Base-by-base conservation (phyloP, 1,140 invertebrate genomes). In the Triops cancriformis region DNA sequence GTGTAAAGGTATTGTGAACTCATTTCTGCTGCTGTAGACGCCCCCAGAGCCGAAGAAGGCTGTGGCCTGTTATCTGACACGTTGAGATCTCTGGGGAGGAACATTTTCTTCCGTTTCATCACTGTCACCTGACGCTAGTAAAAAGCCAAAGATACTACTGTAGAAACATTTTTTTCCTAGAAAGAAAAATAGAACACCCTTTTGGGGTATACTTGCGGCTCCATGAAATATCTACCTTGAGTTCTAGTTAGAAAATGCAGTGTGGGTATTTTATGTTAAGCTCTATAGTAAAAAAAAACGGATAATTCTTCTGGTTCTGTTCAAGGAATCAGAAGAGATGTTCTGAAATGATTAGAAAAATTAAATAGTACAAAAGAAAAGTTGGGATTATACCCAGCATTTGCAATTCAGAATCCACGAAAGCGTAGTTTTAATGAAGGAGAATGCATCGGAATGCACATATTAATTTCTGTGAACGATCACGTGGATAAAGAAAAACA, bases 61-160 rank as follows among this genome's bases (percentile, higher is more conserved):
- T 64, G 51, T 14, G 14, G 51, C n/a, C 5, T 64, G 51, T n/a
- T 64, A 64, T 64, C 51, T 64, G 14, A 23, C 51, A 64, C 51
- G 14, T 10, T 64, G 51, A 14, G 9, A 64, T 64, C 51, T 64
- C 51, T 23, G 6, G 51, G 51, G 51, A 64, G 0, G 51, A 2
- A 37, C 51, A 64, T 64, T 64, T 64, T 9, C 51, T 64, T 18
- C 51, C 51, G 51, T 64, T 64, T 64, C 51, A 64, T 64, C 51
- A 64, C 51, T 64, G 51, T 64, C 51, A 23, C 51, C 31, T 37
- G 31, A 37, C 7, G 2, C 31, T 4, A 37, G 2, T 7, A 7
- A 37, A 37, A 37, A 37, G 31, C 31, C 31, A 37, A 37, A 2
- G 31, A 37, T n/a, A n/a, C n/a, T n/a, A n/a, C n/a, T n/a, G n/a